Evolutionary conservation across 1,140 invertebrate species (phyloP), one percentile per base, ranked within the genome.

Genomic region (Papilio dardanus): DNA sequence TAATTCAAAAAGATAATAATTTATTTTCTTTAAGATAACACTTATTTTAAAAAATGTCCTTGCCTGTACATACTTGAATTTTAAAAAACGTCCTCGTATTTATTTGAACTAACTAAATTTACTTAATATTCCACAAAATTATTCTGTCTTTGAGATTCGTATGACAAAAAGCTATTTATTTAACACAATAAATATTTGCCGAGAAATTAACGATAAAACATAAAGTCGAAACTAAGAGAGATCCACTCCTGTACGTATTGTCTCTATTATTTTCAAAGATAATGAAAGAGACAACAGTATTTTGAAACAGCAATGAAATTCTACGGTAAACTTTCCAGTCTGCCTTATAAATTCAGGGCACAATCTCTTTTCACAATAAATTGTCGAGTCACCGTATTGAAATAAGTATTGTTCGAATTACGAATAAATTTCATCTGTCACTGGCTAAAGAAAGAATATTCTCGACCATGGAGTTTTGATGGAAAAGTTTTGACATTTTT

Each of bases 361-460:
- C 67, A 69, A 42, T 69, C 67, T 68, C 66, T 35, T 35, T 40
- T 14, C 8, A 40, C 67, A 35, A 69, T 40, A 69, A 37, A 69
- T 40, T 69, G 67, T 69, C 67, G 21, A 42, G 67, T 69, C 67
- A 40, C 35, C 67, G 35, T 40, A 69, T 69, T 69, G 67, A 69
- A 69, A 69, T 69, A 69, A 69, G 67, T 69, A 69, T 69, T 69
- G 67, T 69, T 69, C 67, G 67, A 69, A 69, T 69, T 69, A 69
- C 35, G 67, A 37, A 69, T 69, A 69, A 69, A 69, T 69, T 69
- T 69, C 67, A 69, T 69, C 35, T 69, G 67, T 69, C 67, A 69
- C 35, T 69, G 67, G 35, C 33, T 69, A n/a, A 28, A 69, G 66
- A 35, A 37, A 68, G n/a, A 21, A 37, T 24, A 21, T 24, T 7